Evolutionary conservation across 2,113 vertebrate species (phyloP).

Genomic region (Ia io): DNA sequence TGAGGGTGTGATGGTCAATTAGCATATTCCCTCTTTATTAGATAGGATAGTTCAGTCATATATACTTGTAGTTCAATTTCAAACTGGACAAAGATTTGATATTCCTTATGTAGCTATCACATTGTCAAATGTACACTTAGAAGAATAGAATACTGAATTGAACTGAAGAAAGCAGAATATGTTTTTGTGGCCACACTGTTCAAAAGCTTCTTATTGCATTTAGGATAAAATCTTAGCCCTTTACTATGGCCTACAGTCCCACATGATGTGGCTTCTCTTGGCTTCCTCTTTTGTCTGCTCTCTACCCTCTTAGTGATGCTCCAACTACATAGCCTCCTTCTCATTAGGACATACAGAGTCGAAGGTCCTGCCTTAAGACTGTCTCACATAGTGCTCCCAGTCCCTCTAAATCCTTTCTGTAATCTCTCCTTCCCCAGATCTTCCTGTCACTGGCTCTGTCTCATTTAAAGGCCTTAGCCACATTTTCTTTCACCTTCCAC

Average conservation of each 20-base stretch:
- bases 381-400: background rate
- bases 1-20: no score
- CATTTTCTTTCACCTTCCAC: background rate
- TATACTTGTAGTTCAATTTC: background rate
- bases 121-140: background rate
- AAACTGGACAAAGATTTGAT: background rate
- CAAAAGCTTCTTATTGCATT: background rate
- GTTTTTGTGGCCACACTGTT: background rate
- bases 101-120: background rate
- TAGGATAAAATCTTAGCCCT: background rate
- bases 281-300: background rate
- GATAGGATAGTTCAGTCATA: background rate
- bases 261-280: background rate
- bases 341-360: background rate
- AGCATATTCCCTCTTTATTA: no score
- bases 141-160: background rate
- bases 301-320: background rate
- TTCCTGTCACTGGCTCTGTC: background rate
- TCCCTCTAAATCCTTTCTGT: background rate
- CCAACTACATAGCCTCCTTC: background rate
- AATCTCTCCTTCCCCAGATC: background rate
- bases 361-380: background rate
- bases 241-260: background rate
- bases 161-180: background rate
- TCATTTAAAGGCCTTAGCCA: background rate